A percentile compares a stretch with the other conserved stretches of the same genome.
Evolutionary conservation across 2,113 vertebrate genomes (phyloP).

Genomic region (Crotalus viridis): DNA sequence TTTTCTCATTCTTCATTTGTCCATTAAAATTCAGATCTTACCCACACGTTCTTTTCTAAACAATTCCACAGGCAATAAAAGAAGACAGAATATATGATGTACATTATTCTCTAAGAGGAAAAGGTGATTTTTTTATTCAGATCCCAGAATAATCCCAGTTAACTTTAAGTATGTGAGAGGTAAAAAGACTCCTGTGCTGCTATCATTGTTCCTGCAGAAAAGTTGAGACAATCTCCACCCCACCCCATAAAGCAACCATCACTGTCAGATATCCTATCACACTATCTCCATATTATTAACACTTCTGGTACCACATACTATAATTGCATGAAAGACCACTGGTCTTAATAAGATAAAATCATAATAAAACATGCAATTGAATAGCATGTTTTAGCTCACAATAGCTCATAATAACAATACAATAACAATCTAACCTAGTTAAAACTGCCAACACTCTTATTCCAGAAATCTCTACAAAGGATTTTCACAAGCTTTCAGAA

Average conservation of each 20-base stretch:
- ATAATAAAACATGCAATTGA: neutral
- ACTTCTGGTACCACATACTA: neutral
- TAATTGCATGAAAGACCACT: neutral
- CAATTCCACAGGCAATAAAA: neutral
- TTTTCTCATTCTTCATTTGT: slow-evolving; percentile 13
- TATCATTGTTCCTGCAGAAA: neutral
- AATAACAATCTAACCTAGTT: neutral
- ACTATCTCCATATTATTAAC: neutral
- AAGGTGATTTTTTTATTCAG: slow-evolving; percentile 9
- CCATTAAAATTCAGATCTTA: neutral
- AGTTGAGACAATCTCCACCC: neutral
- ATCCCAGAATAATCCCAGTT: neutral
- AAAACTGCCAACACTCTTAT: neutral
- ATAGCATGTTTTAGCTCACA: neutral
- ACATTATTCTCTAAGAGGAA: neutral
- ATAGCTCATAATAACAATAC: neutral
- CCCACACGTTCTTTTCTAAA: neutral
- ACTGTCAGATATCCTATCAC: neutral
- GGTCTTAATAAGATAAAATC: neutral
- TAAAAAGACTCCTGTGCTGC: neutral
- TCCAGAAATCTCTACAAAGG: neutral
- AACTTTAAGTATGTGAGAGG: neutral
- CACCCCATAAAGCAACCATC: neutral
- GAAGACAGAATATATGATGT: neutral
- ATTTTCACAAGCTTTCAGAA: neutral